Percentiles rank a stretch among this genome's conserved stretches.
These are phyloP conservation scores for Silurus aristotelis DNA, from an alignment of 2,797 vertebrate species.

Conservation along the genomic window DNA sequence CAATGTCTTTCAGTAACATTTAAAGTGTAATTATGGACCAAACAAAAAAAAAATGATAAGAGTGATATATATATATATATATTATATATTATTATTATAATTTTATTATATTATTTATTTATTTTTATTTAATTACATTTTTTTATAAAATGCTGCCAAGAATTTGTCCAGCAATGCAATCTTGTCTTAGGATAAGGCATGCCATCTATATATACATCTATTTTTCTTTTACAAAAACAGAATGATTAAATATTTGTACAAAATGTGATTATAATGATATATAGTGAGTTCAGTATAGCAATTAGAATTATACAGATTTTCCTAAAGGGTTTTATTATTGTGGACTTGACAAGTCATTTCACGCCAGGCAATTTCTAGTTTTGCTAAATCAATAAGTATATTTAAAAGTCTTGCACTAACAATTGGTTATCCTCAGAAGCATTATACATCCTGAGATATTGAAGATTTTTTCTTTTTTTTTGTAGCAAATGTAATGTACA, in stretches of 20 bases:
- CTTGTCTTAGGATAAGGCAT: background rate
- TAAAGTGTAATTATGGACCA: background rate
- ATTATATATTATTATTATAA: too few species aligned
- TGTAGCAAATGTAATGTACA: background rate
- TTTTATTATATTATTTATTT: too few species aligned
- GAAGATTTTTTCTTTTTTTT: background rate
- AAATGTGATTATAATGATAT: background rate
- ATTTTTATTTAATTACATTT: background rate
- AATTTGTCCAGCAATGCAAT: background rate
- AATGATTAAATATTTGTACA: conserved; percentile 2
- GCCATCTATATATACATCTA: background rate
- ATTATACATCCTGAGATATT: background rate
- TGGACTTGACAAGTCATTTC: background rate
- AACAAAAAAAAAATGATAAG: too few species aligned
- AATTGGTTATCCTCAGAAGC: background rate
- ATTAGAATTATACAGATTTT: background rate
- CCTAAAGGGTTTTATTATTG: background rate
- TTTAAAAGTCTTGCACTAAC: background rate
- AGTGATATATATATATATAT: too few species aligned
- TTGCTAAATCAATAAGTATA: conserved; percentile 7
- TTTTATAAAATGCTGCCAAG: background rate
- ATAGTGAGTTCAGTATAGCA: background rate
- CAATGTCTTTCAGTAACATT: background rate
- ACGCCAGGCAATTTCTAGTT: background rate
- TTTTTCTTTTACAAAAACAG: background rate